Percentiles rank a stretch among this genome's conserved stretches.
Conservation (phyloP, 2,888 invertebrate genomes). For the Parnassius mnemosyne region DNA sequence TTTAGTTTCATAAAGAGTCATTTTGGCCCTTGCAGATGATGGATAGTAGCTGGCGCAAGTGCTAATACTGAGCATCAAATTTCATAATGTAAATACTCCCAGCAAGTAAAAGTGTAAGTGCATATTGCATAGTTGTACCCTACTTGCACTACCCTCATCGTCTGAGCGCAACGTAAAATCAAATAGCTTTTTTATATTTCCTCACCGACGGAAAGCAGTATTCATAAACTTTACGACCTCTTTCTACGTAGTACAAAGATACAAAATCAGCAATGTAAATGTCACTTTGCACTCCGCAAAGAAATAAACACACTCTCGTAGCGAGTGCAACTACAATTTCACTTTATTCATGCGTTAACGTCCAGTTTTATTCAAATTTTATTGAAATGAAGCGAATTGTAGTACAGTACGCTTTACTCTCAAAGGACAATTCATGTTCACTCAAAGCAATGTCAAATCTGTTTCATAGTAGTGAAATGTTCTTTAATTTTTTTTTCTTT, state of each 20-base stretch:
- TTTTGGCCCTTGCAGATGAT: too few species aligned
- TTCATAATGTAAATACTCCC: too few species aligned
- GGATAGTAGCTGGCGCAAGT: too few species aligned
- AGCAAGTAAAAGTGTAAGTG: too few species aligned
- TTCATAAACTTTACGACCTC: slow-evolving; percentile 12
- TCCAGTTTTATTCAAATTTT: slow-evolving; percentile 24
- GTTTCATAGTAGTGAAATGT: slow-evolving; percentile 39
- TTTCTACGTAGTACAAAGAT: neutral
- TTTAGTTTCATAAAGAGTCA: too few species aligned
- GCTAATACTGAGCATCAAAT: too few species aligned
- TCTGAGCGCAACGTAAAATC: too few species aligned
- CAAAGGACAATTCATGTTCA: slow-evolving; percentile 58
- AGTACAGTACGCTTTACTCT: slow-evolving; percentile 29
- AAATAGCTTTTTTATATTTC: neutral
- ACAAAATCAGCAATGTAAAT: slow-evolving; percentile 26
- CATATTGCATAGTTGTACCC: too few species aligned
- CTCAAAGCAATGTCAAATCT: slow-evolving; percentile 53
- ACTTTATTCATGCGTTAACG: slow-evolving; percentile 24
- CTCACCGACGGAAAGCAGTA: slow-evolving; percentile 4
- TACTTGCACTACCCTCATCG: too few species aligned
- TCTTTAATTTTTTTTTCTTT: slow-evolving; percentile 38
- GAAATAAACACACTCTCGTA: slow-evolving; percentile 21
- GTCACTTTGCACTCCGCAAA: slow-evolving; percentile 15
- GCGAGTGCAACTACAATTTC: slow-evolving; percentile 17
- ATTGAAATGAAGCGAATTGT: slow-evolving; percentile 25